phyloP scores from a whole-genome alignment of 1,140 invertebrate genomes.

The Neuroterus valhalla region DNA sequence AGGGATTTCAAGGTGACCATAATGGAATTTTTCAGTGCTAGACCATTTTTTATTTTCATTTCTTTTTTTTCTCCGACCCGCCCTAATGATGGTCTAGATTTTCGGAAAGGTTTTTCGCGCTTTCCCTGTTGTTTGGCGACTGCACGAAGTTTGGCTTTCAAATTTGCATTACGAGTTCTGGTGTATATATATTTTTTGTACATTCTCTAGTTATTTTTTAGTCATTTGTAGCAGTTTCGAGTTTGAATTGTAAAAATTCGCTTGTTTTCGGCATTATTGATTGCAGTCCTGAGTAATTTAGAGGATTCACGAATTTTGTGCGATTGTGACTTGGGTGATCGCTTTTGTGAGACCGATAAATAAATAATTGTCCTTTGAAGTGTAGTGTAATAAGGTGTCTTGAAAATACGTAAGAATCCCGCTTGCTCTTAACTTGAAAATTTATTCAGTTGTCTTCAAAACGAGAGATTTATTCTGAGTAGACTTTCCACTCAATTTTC shows the following conservation, averaged over 20 bases:
- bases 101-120: slow-evolving; percentile 1
- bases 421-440: too few relatives aligned
- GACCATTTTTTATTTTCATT: too few relatives aligned
- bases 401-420: too few relatives aligned
- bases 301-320: neutral
- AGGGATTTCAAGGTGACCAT: too few relatives aligned
- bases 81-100: slow-evolving; percentile 4
- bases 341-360: too few relatives aligned
- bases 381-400: too few relatives aligned
- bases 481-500: neutral
- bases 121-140: neutral
- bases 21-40: too few relatives aligned
- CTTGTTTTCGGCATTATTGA: neutral
- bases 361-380: too few relatives aligned
- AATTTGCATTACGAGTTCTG: slow-evolving; percentile 2
- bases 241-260: neutral
- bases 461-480: too few relatives aligned
- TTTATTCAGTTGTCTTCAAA: too few relatives aligned
- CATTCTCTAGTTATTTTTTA: slow-evolving; percentile 19
- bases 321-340: neutral
- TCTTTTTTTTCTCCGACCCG: too few relatives aligned
- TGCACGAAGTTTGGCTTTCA: slow-evolving; percentile 6
- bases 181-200: slow-evolving; percentile 23
- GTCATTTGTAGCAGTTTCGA: neutral
- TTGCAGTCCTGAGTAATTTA: neutral